Evolutionary conservation across 2,113 vertebrate species (phyloP).

Genomic region (Heteronetta atricapilla): DNA sequence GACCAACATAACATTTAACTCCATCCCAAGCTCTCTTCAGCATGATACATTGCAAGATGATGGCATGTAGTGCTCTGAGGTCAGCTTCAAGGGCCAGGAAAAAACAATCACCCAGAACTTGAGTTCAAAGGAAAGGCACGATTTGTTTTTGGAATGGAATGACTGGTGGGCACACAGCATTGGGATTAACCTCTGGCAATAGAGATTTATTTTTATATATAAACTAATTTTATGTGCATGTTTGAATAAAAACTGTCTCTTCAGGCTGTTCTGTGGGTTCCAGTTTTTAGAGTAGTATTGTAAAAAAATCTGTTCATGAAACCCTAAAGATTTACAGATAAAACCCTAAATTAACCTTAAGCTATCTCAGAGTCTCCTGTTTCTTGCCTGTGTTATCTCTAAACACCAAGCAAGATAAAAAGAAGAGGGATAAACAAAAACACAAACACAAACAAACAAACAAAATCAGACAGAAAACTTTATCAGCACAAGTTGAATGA

Average conservation of each 20-base stretch:
- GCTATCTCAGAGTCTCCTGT: not conserved
- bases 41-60: not conserved
- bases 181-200: not conserved
- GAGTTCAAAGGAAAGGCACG: constrained; percentile 5
- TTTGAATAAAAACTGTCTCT: not conserved
- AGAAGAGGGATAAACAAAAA: not conserved
- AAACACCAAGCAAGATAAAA: not conserved
- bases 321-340: not conserved
- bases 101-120: not conserved
- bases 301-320: not conserved
- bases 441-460: not conserved
- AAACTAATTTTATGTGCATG: not conserved
- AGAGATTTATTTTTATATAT: not conserved
- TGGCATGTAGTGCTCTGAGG: not conserved
- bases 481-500: not conserved
- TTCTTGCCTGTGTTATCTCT: not conserved
- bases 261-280: not conserved
- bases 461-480: not conserved
- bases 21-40: constrained; percentile 4
- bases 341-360: not conserved
- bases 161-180: not conserved
- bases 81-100: not conserved
- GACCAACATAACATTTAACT: constrained; percentile 38
- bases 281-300: not conserved
- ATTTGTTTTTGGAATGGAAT: not conserved